Evolutionary conservation across 2,888 invertebrate species (phyloP).

Genomic region (Metellina segmentata): DNA sequence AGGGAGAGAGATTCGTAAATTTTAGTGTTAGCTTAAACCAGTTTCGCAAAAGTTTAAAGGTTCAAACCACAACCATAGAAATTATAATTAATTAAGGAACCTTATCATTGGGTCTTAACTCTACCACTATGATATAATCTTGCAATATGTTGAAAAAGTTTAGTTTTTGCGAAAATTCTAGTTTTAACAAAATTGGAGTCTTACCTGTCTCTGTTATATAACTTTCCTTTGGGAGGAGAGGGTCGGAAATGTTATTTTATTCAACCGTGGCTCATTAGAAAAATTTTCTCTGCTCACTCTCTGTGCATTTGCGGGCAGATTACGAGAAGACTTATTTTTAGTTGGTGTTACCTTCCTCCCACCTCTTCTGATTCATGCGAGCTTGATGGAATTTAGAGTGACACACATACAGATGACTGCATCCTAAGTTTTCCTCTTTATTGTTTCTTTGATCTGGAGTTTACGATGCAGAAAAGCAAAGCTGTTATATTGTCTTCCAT

Average conservation of each 20-base stretch:
- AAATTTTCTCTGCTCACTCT: background rate
- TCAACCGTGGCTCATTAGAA: slow-evolving; percentile 7
- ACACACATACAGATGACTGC: slow-evolving; percentile 46
- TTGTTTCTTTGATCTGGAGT: background rate
- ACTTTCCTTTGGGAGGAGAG: background rate
- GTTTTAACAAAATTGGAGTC: background rate
- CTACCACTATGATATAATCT: background rate
- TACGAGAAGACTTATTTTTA: slow-evolving; percentile 16
- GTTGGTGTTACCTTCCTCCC: slow-evolving; percentile 63
- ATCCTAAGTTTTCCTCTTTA: background rate
- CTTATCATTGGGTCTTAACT: too few relatives aligned
- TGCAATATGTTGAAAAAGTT: background rate
- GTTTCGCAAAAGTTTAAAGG: too few relatives aligned
- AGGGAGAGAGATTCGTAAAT: too few relatives aligned
- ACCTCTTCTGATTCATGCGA: slow-evolving; percentile 56
- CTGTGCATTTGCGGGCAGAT: background rate
- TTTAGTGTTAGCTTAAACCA: too few relatives aligned
- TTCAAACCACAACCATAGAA: too few relatives aligned
- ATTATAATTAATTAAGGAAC: too few relatives aligned
- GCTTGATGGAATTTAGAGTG: slow-evolving; percentile 49
- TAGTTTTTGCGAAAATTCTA: background rate
- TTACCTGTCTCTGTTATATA: background rate
- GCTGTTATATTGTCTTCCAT: background rate
- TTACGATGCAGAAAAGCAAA: background rate
- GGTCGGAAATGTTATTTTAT: background rate